Base-by-base conservation (phyloP, 37 sponge, comb jelly and placozoan genomes). In the Axinella damicornis region DNA sequence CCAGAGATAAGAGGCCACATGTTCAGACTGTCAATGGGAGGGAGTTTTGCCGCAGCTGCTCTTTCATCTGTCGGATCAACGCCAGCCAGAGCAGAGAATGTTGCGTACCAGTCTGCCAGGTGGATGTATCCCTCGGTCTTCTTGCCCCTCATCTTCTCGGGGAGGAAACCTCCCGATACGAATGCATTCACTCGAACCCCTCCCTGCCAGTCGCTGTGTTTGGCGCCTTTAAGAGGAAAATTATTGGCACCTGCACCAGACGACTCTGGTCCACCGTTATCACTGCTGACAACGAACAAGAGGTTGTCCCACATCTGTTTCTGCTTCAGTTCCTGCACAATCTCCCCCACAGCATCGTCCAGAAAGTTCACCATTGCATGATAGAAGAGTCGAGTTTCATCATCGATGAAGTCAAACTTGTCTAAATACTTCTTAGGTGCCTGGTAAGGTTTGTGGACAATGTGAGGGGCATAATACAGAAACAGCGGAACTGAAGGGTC, bases 231-330 rank as follows among this genome's bases (percentile, higher is more conserved):
- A 41, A 88, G 74, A 20, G 88, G 88, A 56, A 54, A 88, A 69
- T 88, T 88, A 34, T 71, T 88, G 5, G 82, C 88, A 19, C 74
- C 64, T 18, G 46, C 61, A 34, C 66, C 46, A 37, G 73, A 52
- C 17, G 30, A 30, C 5, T 33, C 53, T 35, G 80, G 71, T 20
- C 88, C 91, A 24, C 85, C 91, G 80, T 90, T 84, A 67, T 85
- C 91, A 54, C 72, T 33, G 19, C 56, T 64, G 34, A 74, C 37
- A 57, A 90, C 63, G 13, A 90, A 63, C 52, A 90, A 53, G n/a
- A 85, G 65, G 59, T 90, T 80, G 37, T 90, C 71, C 91, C 91
- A 90, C 75, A 90, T 79, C 9, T 78, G 78, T 11, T 68, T 56
- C 11, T 73, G 56, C 39, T 79, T 70, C 13, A 86, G 79, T 12